Percentiles rank a stretch among this genome's conserved stretches.
These are phyloP conservation scores for Timema cristinae DNA, from an alignment of 2,888 invertebrate genomes.

Conservation along the genomic window DNA sequence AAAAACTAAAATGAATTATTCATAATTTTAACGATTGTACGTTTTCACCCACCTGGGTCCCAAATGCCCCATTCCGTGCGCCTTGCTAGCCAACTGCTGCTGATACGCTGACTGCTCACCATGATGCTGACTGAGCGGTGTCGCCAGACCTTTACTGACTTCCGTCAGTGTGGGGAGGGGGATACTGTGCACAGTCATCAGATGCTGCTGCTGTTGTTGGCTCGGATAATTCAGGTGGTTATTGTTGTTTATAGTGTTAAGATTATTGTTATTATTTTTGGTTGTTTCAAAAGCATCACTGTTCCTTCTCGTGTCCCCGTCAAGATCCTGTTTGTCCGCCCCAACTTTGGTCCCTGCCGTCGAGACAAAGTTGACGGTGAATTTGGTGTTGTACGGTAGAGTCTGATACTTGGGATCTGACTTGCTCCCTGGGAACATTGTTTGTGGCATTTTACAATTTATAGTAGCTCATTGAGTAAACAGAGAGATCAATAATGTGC, in stretches of 20 bases:
- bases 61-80: conserved; percentile 18
- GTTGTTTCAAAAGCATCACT: conserved; percentile 33
- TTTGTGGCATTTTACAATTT: too few species aligned
- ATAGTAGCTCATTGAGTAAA: too few species aligned
- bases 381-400: conserved; percentile 84
- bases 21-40: too few species aligned
- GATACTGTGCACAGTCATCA: conserved; percentile 32
- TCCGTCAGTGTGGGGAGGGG: conserved; percentile 45
- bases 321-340: conserved; percentile 35
- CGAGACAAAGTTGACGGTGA: conserved; percentile 55
- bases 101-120: conserved; percentile 37
- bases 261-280: conserved; percentile 31
- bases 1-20: too few species aligned
- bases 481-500: too few species aligned
- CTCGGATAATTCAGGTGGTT: conserved; percentile 27
- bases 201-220: conserved; percentile 23
- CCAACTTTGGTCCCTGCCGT: conserved; percentile 45
- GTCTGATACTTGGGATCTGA: conserved; percentile 90
- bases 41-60: conserved; percentile 19
- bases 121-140: conserved; percentile 47
- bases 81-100: conserved; percentile 19
- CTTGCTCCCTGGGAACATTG: conserved; percentile 56
- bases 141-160: conserved; percentile 62
- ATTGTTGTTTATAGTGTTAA: conserved; percentile 32
- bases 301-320: conserved; percentile 33